Conservation (phyloP, 1,140 invertebrate genomes). For the Trichonephila inaurata region DNA sequence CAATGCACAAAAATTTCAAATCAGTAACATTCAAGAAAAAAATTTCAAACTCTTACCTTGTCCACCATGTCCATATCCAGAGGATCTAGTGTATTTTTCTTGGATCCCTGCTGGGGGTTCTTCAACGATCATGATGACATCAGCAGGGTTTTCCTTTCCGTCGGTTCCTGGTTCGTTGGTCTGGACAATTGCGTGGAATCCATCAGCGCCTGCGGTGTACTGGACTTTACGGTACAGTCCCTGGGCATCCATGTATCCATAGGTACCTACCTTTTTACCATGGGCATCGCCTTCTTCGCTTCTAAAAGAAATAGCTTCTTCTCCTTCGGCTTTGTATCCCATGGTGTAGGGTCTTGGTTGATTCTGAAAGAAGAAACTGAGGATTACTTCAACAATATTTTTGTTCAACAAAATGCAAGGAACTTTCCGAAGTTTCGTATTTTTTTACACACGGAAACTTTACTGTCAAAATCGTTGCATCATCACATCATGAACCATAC, state of each 20-base stretch:
- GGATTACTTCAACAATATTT: too few relatives aligned
- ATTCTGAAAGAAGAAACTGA: neutral
- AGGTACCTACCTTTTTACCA: slow-evolving; percentile 40
- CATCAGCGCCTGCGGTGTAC: slow-evolving; percentile 46
- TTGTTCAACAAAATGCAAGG: too few relatives aligned
- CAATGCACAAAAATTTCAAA: too few relatives aligned
- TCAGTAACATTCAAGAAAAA: neutral
- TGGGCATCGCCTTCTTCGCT: slow-evolving; percentile 1
- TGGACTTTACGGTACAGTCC: slow-evolving; percentile 54
- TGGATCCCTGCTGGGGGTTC: slow-evolving; percentile 66
- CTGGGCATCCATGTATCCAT: slow-evolving; percentile 53
- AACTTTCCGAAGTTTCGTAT: too few relatives aligned
- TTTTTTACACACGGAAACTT: too few relatives aligned
- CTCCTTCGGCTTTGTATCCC: neutral
- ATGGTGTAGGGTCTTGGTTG: neutral
- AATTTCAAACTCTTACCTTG: neutral
- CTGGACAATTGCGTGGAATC: slow-evolving; percentile 58
- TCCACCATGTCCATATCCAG: neutral
- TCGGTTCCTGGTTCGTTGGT: slow-evolving; percentile 72
- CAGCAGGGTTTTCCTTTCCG: slow-evolving; percentile 62
- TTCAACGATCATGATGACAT: slow-evolving; percentile 60
- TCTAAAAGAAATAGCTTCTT: neutral
- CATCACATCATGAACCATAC: too few relatives aligned
- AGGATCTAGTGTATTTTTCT: slow-evolving; percentile 37
- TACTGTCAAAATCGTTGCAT: too few relatives aligned